Evolutionary conservation across 2,888 invertebrate genomes (phyloP).

Genomic region (Mythimna albipuncta): DNA sequence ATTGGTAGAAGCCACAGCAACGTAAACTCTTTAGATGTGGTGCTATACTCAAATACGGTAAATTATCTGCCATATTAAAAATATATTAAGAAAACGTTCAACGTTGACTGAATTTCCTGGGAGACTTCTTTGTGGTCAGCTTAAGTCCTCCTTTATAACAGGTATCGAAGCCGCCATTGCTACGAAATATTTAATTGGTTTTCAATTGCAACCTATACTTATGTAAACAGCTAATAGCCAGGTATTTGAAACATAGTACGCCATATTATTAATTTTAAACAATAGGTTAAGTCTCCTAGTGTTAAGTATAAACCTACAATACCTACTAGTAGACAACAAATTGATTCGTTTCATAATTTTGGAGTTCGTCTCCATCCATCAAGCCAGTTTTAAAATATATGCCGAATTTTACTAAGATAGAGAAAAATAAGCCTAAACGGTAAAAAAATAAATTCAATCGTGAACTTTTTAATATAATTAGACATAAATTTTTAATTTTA

Average conservation of each 20-base stretch:
- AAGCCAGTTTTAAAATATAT: not conserved
- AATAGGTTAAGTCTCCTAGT: not conserved
- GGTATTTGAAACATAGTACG: not conserved
- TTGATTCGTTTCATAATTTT: not conserved
- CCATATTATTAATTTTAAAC: conserved; percentile 13
- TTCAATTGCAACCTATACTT: conserved; percentile 17
- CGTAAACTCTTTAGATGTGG: conserved; percentile 72
- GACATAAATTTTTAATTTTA: conserved; percentile 40
- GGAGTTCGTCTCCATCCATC: not conserved
- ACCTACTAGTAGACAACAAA: not conserved
- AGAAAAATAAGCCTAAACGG: conserved; percentile 60
- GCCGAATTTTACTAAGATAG: not conserved
- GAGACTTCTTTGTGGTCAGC: not conserved
- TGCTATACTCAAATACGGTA: conserved; percentile 62
- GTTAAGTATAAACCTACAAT: too few species aligned
- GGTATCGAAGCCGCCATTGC: not conserved
- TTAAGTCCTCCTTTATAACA: not conserved
- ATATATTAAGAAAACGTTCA: not conserved
- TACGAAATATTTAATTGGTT: conserved; percentile 31
- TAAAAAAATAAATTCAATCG: conserved; percentile 37
- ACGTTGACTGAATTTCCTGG: not conserved
- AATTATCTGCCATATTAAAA: conserved; percentile 30
- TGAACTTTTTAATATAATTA: conserved; percentile 41
- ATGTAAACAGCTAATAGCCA: conserved; percentile 13
- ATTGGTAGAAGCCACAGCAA: conserved; percentile 70